These are phyloP conservation scores for Hirtodrosophila confusa DNA, from an alignment of 2,888 invertebrate species.

Conservation along the genomic window DNA sequence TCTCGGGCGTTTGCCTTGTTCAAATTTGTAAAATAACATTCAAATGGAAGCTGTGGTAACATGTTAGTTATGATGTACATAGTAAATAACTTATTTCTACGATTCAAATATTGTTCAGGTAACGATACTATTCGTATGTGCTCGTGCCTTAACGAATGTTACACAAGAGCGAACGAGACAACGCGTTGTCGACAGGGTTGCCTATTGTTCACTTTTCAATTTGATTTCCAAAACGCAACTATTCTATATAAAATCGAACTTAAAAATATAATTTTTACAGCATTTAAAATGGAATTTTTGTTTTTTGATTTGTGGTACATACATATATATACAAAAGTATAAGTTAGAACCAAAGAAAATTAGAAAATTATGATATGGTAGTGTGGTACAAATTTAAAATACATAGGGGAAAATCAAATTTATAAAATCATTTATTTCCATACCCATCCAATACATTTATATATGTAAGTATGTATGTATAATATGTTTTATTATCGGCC, in stretches of 20 bases:
- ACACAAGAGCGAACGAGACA: slow-evolving; percentile 41
- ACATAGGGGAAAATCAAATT: background rate
- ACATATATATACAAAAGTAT: no score
- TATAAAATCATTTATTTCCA: background rate
- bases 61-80: no score
- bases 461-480: background rate
- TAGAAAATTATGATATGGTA: no score
- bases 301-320: no score
- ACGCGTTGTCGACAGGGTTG: slow-evolving; percentile 43
- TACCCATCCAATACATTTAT: background rate
- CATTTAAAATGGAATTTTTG: no score
- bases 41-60: background rate
- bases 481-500: slow-evolving; percentile 38
- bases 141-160: slow-evolving; percentile 22
- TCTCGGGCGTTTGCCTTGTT: background rate
- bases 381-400: no score
- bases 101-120: background rate
- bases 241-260: background rate
- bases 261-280: no score
- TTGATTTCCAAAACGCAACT: background rate
- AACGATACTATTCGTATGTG: background rate
- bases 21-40: slow-evolving; percentile 15
- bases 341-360: no score
- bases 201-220: slow-evolving; percentile 9
- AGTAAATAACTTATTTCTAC: no score